Evolutionary conservation across 1,140 invertebrate species (phyloP), one percentile per base, ranked within the genome.

Genomic region (Penaeus indicus): DNA sequence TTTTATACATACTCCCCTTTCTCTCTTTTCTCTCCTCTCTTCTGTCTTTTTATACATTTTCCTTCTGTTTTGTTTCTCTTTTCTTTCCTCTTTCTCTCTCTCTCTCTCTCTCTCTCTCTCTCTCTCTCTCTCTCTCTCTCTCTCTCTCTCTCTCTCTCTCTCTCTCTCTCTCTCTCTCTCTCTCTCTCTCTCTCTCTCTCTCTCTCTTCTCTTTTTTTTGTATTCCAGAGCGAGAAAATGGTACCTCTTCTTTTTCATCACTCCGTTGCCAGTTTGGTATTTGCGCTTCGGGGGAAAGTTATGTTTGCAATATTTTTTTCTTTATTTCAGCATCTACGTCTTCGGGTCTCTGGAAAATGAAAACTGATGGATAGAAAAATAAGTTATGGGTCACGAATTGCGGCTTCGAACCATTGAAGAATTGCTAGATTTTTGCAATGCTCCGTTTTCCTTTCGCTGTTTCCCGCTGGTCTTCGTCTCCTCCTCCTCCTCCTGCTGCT

Each of bases 321-420:
- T 21, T 10, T 47, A 84, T 42, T 42, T n/a, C 42, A 84, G 42
- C 69, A 38, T 69, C 54, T 47, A 54, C 16, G 32, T 38, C 42
- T 42, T n/a, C 47, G 62, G 27, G 80, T 47, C 16, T 81, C 25
- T 27, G 78, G 61, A 78, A 81, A 85, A 85, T 85, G 84, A 85
- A 85, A 85, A 85, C 60, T 85, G 84, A 85, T 85, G 75, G 75
- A 79, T 62, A 63, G 75, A 42, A 85, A 85, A 85, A 79, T 79
- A 85, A 85, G 84, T 85, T 85, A 84, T 42, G 38, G 75, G 61
- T 79, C 84, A 79, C 84, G 84, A 78, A 69, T 79, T 27, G 16
- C 84, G n/a, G 60, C n/a, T 60, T 63, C 62, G 16, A 32, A 63
- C 54, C 27, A 62, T 47, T 85, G 83, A 84, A 72, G 54, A 69